Base-by-base conservation (phyloP, 2,888 invertebrate genomes). In the Lepidonotus clava region DNA sequence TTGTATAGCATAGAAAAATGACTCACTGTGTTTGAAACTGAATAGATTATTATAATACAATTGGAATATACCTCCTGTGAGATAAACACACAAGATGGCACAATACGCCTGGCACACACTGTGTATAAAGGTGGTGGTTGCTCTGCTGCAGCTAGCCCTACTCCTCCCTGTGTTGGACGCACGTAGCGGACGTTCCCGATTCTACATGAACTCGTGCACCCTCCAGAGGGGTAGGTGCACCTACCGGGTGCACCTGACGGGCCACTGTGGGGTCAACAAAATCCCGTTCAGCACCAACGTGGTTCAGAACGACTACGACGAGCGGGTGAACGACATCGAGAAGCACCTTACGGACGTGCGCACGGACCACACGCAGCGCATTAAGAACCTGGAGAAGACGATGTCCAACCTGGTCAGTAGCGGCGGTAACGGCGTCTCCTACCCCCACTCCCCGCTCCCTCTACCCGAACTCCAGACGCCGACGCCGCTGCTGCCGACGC, bases 231-330 rank as follows among this genome's bases (percentile, higher is more conserved):
- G 87, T n/a, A 53, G 84, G 34, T 87, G 87, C 46, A 67, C 71
- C 41, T 87, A 87, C 84, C 76, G 86, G 4, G 76, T 87, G 32
- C 83, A 87, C 34, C 76, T 87, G n/a, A 56, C 86, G n/a, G 40
- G 76, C 36, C 24, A n/a, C 1, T 86, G 87, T 28, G 56, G 46
- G 21, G 51, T 24, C 40, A 76, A 96, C 93, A 80, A 41, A 24
- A 98, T 97, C 99, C 99, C 99, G 93, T 97, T 97, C 90, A 99
- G 95, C 86, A 99, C 97, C 95, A 99, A 99, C 90, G 98, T 97
- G 36, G 98, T 98, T 95, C 98, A 99, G 95, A 99, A 98, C 86
- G 99, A 99, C 97, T 87, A 98, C 98, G 80, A 99, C 99, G 89
- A 99, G 95, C 0, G 99, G 99, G 14, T 98, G 99, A 90, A 99